Percentiles rank a stretch among this genome's conserved stretches.
Evolutionary conservation across 2,797 vertebrate species (phyloP).

Genomic region (Triplophysa bombifrons): DNA sequence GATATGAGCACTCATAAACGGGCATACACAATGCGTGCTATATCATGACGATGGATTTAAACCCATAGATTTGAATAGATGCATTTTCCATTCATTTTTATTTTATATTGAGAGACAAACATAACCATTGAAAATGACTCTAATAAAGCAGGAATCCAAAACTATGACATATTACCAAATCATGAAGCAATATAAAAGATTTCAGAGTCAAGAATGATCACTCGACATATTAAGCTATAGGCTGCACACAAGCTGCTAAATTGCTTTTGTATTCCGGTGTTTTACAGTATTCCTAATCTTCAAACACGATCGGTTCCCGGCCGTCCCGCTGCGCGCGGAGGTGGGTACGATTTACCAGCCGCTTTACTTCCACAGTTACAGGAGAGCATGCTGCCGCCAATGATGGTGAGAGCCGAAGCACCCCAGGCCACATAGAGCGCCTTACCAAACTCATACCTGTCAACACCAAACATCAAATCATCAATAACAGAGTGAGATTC

Average conservation of each 20-base stretch:
- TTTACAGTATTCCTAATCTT: not conserved
- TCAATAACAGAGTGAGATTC: not conserved
- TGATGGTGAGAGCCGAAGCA: slow-evolving; percentile 78
- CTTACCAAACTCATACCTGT: slow-evolving; percentile 91
- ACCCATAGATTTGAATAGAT: too few species aligned
- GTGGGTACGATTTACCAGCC: slow-evolving; percentile 47
- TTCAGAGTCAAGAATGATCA: not conserved
- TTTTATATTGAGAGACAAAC: too few species aligned
- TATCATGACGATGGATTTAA: too few species aligned
- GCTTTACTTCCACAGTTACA: slow-evolving; percentile 76
- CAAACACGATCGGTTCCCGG: slow-evolving; percentile 4
- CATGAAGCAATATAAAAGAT: not conserved
- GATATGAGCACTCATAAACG: too few species aligned
- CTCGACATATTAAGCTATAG: not conserved
- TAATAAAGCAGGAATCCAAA: not conserved
- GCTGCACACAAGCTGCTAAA: not conserved
- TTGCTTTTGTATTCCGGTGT: not conserved
- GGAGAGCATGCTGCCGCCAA: slow-evolving; percentile 89
- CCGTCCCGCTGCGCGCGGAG: slow-evolving; percentile 56
- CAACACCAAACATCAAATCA: not conserved
- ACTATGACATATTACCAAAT: not conserved
- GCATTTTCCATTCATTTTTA: too few species aligned
- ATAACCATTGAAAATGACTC: too few species aligned
- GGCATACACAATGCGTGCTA: too few species aligned
- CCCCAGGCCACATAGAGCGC: slow-evolving; percentile 94